Base-by-base conservation (phyloP, 2,888 invertebrate species). In the Hermaeophaga mercurialis region DNA sequence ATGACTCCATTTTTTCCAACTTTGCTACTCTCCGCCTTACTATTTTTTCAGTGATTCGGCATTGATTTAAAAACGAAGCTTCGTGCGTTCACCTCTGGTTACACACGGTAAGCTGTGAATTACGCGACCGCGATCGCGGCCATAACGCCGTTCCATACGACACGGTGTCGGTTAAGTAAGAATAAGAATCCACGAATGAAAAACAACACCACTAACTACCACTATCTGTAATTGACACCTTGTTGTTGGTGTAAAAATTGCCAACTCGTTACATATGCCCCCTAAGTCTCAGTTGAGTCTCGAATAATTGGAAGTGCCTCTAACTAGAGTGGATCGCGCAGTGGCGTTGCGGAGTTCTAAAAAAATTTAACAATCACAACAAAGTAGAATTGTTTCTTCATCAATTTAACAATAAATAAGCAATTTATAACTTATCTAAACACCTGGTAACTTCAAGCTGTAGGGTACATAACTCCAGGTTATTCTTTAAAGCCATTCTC, bases 241-340 rank as follows among this genome's bases (percentile, higher is more conserved):
- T 61, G 58, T 52, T 61, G 58, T 56, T 50, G 58, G 41, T 54
- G 52, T 54, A 61, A 61, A 61, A 61, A 59, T 61, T 50, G 54
- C 58, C 50, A 59, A 59, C 61, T 61, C 61, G 61, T 61, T 61
- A 58, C 61, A 61, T 61, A 59, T 62, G 62, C 62, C 62, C 59
- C 59, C 59, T 59, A 57, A 62, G 62, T 62, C 59, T 56, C 56
- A 54, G 57, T 53, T 48, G 49, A 54, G 57, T 54, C 53, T 56
- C 54, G 56, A 61, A 62, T 62, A 62, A 62, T 62, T 62, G 62
- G 62, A 62, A 62, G 55, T 62, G 59, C 62, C 57, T 61, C 54
- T 56, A 47, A 55, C 47, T 55, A 53, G 46, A 54, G 54, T 49
- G 47, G 34, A n/a, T 49, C 39, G 17, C 22, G 6, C 59, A 59